Evolutionary conservation across 2,888 invertebrate species (phyloP).

Genomic region (Pandemis heparana): DNA sequence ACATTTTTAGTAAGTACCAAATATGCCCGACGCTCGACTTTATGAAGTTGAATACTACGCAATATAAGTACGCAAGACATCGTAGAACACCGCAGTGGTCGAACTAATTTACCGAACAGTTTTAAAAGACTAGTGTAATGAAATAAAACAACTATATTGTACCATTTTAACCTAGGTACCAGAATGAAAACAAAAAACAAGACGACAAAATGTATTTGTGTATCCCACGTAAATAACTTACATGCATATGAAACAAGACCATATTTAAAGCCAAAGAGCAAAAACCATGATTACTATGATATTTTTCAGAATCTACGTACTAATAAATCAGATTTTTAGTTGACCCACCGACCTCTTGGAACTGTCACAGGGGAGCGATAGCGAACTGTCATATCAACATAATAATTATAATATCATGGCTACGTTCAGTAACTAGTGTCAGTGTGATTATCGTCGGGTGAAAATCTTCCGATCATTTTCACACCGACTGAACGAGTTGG

Average conservation of each 20-base stretch:
- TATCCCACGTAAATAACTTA: conserved; percentile 59
- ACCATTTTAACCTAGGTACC: conserved; percentile 19
- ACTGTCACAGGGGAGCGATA: conserved; percentile 38
- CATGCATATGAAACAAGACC: conserved; percentile 70
- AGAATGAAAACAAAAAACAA: conserved; percentile 9
- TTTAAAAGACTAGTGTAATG: neutral
- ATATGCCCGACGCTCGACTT: neutral
- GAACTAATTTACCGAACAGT: neutral
- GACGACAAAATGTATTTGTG: neutral
- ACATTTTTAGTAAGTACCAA: neutral
- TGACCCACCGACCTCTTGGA: conserved; percentile 72
- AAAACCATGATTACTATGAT: conserved; percentile 70
- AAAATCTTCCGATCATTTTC: no score
- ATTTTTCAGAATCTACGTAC: conserved; percentile 58
- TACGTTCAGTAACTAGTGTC: no score
- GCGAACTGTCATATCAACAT: neutral
- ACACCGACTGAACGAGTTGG: no score
- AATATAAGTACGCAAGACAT: neutral
- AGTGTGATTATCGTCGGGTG: no score
- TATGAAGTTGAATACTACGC: neutral
- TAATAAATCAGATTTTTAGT: conserved; percentile 60
- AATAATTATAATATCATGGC: no score
- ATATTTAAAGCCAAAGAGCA: conserved; percentile 71
- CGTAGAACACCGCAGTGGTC: neutral
- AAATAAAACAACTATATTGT: neutral